Evolutionary conservation across 2,797 vertebrate species (phyloP).

Genomic region (Microhierax caerulescens): DNA sequence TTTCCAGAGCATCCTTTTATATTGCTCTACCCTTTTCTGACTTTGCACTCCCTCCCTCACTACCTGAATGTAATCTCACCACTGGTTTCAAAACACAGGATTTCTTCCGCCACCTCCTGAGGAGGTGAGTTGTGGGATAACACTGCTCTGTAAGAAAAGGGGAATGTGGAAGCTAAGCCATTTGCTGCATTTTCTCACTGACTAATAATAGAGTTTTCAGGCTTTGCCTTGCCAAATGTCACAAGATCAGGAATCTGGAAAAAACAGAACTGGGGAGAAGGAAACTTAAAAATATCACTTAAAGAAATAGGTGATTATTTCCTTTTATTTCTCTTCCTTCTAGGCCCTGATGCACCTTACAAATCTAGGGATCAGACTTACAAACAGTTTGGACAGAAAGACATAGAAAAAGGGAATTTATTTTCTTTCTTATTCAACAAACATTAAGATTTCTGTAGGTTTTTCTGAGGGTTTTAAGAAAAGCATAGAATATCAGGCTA

Average conservation of each 20-base stretch:
- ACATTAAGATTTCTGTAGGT: background rate
- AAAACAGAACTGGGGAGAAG: background rate
- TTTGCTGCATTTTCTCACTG: background rate
- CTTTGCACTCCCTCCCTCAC: background rate
- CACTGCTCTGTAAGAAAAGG: background rate
- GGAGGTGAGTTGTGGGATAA: background rate
- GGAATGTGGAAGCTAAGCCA: background rate
- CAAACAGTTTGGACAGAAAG: background rate
- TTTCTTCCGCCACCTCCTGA: background rate
- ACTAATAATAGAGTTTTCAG: slow-evolving; percentile 23
- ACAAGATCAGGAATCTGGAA: background rate
- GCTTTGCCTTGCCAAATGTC: slow-evolving; percentile 8
- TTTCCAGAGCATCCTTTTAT: background rate
- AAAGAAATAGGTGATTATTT: background rate
- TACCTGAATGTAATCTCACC: background rate
- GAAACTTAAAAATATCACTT: background rate
- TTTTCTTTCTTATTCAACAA: background rate
- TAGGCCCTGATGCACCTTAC: background rate
- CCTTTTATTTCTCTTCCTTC: background rate
- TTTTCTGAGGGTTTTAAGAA: background rate
- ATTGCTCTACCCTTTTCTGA: background rate
- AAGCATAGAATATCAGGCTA: background rate
- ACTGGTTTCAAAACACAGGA: background rate
- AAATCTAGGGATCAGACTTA: background rate
- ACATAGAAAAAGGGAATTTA: background rate